These are phyloP conservation scores for Cuculus canorus DNA, from an alignment of 2,797 vertebrate genomes.

Conservation along the genomic window DNA sequence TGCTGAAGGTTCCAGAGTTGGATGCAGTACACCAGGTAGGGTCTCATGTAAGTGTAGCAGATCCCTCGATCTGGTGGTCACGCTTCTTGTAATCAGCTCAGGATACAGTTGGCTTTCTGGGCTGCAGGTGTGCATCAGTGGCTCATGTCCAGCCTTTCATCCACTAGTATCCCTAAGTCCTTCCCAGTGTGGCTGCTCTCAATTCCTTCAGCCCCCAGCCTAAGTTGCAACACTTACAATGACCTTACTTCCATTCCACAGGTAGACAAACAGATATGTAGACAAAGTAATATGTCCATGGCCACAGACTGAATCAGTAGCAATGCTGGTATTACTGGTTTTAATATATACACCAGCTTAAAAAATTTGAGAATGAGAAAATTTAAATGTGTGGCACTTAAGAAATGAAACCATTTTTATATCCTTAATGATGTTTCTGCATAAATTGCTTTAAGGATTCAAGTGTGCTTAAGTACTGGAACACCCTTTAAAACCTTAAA, in stretches of 20 bases:
- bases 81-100: no score
- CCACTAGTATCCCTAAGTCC: no score
- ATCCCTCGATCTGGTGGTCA: no score
- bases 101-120: no score
- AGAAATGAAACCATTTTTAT: constrained; percentile 38
- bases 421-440: constrained; percentile 13
- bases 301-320: rapidly evolving
- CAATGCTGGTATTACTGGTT: background rate
- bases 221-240: background rate
- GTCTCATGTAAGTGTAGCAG: no score
- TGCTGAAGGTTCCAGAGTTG: no score
- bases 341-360: background rate
- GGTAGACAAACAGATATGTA: background rate
- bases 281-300: background rate
- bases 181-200: no score
- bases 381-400: background rate
- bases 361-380: background rate
- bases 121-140: no score
- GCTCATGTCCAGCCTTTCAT: no score
- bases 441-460: constrained; percentile 39
- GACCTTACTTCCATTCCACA: background rate
- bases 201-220: no score
- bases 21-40: no score
- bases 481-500: background rate
- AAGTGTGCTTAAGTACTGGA: constrained; percentile 22